Evolutionary conservation across 2,888 invertebrate species (phyloP), one percentile per base, ranked within the genome.

Genomic region (Habroteleia sp.): DNA sequence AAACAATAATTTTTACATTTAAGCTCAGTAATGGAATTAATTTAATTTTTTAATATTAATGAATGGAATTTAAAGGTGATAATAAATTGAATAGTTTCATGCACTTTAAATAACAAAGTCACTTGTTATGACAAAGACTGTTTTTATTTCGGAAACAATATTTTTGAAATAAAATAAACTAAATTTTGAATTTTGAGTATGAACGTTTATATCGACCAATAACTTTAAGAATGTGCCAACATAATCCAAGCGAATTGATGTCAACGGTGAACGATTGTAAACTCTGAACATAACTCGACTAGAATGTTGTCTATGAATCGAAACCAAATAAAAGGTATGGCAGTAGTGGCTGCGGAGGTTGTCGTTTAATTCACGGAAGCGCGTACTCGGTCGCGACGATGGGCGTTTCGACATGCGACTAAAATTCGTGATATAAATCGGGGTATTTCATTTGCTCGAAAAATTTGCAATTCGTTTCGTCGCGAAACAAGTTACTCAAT

Each of bases 391-490:
- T 62, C 54, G 71, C 62, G 39, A 62, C 37, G 39, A 71, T 63
- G 71, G 54, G 54, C 56, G 69, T 37, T 71, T 62, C 69, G 46
- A 62, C 69, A 56, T 56, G 72, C 56, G 41, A 56, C 72, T 56
- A 37, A 72, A 72, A 63, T 63, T 63, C 56, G 63, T 62, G 71
- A 71, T 71, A 71, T 62, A 71, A 71, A 71, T 65, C 65, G 58
- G 54, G 60, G 48, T 58, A 58, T 72, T 72, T 72, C 58, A 72
- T 65, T 63, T 72, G 50, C 72, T 46, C 50, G 72, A 72, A 58
- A 56, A 72, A 69, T 69, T 60, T 69, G 69, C 69, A 69, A 69
- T 69, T 69, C 37, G 60, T 52, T 69, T 44, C 41, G 39, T 46
- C 20, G 39, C 17, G 27, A 42, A 68, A 68, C 60, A 52, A 52